Evolutionary conservation across 1,140 invertebrate species (phyloP), one percentile per base, ranked within the genome.

Genomic region (Polypedilum vanderplanki): DNA sequence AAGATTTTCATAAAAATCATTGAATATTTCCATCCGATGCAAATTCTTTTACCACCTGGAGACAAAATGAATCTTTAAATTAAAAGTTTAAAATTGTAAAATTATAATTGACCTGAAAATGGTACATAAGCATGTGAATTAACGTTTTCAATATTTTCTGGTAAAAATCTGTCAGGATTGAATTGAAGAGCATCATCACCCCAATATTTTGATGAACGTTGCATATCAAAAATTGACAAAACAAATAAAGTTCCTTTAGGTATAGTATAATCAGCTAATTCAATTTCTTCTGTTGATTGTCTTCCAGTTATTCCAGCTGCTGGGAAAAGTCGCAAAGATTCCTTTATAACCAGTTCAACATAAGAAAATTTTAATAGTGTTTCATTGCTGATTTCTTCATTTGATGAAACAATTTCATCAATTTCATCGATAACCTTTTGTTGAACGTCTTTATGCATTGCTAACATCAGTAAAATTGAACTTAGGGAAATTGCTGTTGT

Each of bases 111-210:
- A 33, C 24, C 87, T 74, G 87, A 88, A 78, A 90, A 90, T 7
- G 88, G 87, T 76, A 89, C 81, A 78, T 85, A 90, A 17, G 83
- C 82, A 77, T 83, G 86, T 0, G 84, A 79, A 76, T 87, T 81
- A 75, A 83, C 78, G 67, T 85, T 79, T 1, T 80, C 78, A 20
- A 80, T 80, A 75, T 85, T 81, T 77, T 86, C 85, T 0, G 87
- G 86, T 17, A 87, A 78, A 80, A 91, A 92, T 75, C 89, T 80
- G 75, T 91, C 89, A 0, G 90, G 90, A 79, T 91, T 84, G 78
- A 90, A 92, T 18, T 81, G 80, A 9, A 89, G 85, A 0, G 90
- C 90, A 76, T 91, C 85, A 3, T 88, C 85, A 75, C 87, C 83
- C 82, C 84, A 88, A 76, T 83, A 82, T 74, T 83, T 80, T 12